Conservation (phyloP, 2,888 invertebrate genomes). For the Linnaemya vulpina region DNA sequence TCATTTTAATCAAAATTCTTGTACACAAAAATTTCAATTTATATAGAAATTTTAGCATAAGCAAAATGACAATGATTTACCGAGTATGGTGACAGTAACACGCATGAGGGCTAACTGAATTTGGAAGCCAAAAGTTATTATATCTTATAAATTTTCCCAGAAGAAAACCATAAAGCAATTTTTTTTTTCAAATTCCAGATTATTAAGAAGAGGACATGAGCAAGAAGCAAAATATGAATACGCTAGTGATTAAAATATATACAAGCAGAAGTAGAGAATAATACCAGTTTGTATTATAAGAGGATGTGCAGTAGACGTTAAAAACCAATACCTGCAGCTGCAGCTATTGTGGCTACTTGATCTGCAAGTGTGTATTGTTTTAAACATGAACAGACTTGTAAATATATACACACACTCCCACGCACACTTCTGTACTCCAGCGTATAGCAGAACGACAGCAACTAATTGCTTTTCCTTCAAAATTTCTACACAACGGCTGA, state of each 20-base stretch:
- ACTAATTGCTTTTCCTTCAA: conserved; percentile 72
- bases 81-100: background rate
- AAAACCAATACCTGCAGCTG: conserved; percentile 47
- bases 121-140: conserved; percentile 33
- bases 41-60: conserved; percentile 40
- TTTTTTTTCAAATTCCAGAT: conserved; percentile 10
- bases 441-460: conserved; percentile 56
- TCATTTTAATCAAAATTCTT: conserved; percentile 53
- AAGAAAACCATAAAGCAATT: conserved; percentile 48
- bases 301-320: conserved; percentile 66
- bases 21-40: conserved; percentile 19
- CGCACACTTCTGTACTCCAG: background rate
- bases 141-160: conserved; percentile 47
- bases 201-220: background rate
- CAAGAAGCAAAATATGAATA: background rate
- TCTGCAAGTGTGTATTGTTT: conserved; percentile 37
- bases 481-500: conserved; percentile 70
- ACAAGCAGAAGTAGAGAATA: background rate
- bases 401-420: too few relatives aligned
- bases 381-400: conserved; percentile 11
- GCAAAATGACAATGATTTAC: background rate
- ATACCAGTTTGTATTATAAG: conserved; percentile 9
- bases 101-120: background rate
- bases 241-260: conserved; percentile 15
- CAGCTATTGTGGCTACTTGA: conserved; percentile 32